These are phyloP conservation scores for Tolypeutes matacus DNA, from an alignment of 2,797 vertebrate species.

Conservation along the genomic window DNA sequence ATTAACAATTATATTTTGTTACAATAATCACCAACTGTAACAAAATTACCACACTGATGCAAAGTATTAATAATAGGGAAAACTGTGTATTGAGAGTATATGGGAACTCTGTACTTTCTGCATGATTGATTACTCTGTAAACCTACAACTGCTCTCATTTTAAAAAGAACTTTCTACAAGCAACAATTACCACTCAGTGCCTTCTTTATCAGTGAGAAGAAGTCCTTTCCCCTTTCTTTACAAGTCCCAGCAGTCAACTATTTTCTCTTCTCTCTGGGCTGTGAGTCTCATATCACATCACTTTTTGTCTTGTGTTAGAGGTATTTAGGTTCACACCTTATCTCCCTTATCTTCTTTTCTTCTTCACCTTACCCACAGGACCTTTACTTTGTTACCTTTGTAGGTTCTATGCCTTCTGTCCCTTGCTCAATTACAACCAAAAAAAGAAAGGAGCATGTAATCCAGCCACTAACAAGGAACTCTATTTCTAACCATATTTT, in stretches of 20 bases:
- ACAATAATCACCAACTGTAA: too few relatives aligned
- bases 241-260: neutral
- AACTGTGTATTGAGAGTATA: too few relatives aligned
- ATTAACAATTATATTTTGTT: too few relatives aligned
- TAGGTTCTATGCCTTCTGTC: neutral
- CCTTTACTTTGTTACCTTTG: neutral
- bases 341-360: neutral
- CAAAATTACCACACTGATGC: too few relatives aligned
- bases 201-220: neutral
- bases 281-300: neutral
- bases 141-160: too few relatives aligned
- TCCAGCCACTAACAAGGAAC: neutral
- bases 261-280: neutral
- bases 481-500: slow-evolving; percentile 5
- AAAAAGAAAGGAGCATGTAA: neutral
- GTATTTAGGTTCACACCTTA: neutral
- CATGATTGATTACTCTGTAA: too few relatives aligned
- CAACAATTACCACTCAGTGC: too few relatives aligned
- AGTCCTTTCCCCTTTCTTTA: neutral
- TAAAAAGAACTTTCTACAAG: neutral
- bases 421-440: neutral
- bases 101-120: too few relatives aligned
- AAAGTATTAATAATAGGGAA: too few relatives aligned
- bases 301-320: neutral
- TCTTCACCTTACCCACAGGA: neutral